These are phyloP conservation scores for Lasioglossum zephyrum DNA, from an alignment of 2,888 invertebrate genomes.

Conservation along the genomic window DNA sequence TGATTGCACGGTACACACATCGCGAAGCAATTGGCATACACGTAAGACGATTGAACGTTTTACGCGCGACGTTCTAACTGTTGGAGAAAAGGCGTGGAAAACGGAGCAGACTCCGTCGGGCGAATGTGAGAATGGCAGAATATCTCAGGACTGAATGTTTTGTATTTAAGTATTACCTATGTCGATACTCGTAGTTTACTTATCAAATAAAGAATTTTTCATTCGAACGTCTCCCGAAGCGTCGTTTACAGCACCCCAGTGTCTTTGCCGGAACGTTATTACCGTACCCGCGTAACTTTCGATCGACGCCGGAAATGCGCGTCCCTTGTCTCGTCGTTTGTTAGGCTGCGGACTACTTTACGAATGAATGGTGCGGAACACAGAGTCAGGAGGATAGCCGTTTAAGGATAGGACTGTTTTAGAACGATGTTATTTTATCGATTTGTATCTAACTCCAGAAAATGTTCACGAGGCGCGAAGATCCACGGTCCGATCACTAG, in stretches of 20 bases:
- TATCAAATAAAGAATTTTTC: slow-evolving; percentile 82
- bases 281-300: neutral
- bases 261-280: neutral
- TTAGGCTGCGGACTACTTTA: neutral
- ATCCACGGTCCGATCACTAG: neutral
- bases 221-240: slow-evolving; percentile 57
- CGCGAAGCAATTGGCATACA: slow-evolving; percentile 35
- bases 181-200: slow-evolving; percentile 77
- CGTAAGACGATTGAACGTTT: slow-evolving; percentile 41
- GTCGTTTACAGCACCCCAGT: neutral
- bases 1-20: slow-evolving; percentile 63
- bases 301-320: neutral
- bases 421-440: neutral
- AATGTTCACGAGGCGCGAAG: neutral
- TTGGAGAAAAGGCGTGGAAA: neutral
- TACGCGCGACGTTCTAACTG: slow-evolving; percentile 18
- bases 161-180: slow-evolving; percentile 77
- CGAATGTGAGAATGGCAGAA: slow-evolving; percentile 39
- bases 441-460: neutral
- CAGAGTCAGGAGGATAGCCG: neutral
- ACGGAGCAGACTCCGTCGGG: neutral
- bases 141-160: slow-evolving; percentile 78
- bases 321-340: neutral
- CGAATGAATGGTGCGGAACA: neutral
- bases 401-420: neutral